phyloP scores from a whole-genome alignment of 2,888 invertebrate species.

The Acheta domesticus region DNA sequence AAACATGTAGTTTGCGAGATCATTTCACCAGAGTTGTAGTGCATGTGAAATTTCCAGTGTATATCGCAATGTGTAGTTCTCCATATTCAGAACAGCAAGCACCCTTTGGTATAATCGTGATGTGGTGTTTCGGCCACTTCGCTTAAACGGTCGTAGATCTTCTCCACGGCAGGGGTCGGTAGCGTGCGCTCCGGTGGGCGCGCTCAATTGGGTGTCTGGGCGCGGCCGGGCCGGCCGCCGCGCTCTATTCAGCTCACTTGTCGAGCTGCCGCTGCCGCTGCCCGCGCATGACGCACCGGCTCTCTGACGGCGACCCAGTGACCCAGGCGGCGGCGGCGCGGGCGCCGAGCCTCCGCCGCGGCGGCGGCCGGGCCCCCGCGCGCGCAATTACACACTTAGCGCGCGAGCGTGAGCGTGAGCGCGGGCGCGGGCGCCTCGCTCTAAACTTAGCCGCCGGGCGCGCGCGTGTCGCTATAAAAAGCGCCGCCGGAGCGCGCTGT shows the following conservation, averaged over 20 bases:
- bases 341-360: background rate
- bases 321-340: background rate
- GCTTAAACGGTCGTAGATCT: too few relatives aligned
- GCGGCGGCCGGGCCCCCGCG: background rate
- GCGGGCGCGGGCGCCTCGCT: background rate
- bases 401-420: background rate
- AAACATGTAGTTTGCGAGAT: too few relatives aligned
- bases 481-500: background rate
- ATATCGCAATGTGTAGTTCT: too few relatives aligned
- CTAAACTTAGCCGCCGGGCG: background rate
- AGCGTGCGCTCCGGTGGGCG: too few relatives aligned
- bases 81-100: too few relatives aligned
- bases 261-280: background rate
- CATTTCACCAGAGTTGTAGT: too few relatives aligned
- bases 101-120: too few relatives aligned
- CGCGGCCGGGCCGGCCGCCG: too few relatives aligned
- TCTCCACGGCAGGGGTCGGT: too few relatives aligned
- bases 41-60: too few relatives aligned
- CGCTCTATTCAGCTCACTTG: background rate
- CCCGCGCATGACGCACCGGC: background rate
- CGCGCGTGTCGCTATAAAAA: conserved; percentile 3
- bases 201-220: too few relatives aligned
- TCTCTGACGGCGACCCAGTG: background rate
- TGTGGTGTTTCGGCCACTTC: too few relatives aligned
- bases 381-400: background rate